Conservation (phyloP, 23 tunicate species). For the Botrylloides violaceus region DNA sequence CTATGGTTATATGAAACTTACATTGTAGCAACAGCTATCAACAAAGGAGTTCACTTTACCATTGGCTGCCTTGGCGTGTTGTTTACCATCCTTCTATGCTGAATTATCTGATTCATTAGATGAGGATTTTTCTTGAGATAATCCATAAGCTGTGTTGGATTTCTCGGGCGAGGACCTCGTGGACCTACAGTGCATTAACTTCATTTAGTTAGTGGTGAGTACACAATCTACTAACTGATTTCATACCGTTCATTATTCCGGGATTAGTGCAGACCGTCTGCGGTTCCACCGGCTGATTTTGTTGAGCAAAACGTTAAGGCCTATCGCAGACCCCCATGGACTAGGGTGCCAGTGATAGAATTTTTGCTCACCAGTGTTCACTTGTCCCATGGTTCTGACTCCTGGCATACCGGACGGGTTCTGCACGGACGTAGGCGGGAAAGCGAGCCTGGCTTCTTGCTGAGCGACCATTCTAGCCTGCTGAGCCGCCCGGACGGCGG, state of each 20-base stretch:
- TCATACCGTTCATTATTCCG: no score
- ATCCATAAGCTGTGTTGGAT: conserved; percentile 16
- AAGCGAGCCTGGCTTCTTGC: no score
- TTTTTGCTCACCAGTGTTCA: conserved; percentile 6
- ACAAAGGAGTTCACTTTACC: neutral
- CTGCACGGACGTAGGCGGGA: no score
- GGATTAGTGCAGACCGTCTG: conserved; percentile 4
- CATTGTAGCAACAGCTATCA: no score
- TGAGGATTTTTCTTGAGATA: conserved; percentile 48
- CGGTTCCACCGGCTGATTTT: conserved; percentile 3
- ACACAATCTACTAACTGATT: neutral
- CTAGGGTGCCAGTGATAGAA: neutral
- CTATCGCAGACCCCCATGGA: no score
- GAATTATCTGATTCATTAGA: conserved; percentile 23
- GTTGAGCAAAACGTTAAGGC: neutral
- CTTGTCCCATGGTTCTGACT: neutral
- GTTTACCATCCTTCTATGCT: conserved; percentile 8
- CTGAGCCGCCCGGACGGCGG: conserved; percentile 72
- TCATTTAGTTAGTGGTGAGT: neutral
- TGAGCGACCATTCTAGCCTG: conserved; percentile 66
- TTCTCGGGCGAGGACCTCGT: conserved; percentile 10
- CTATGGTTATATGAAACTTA: no score
- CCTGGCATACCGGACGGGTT: conserved; percentile 17
- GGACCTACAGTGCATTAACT: neutral
- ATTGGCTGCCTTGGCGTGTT: neutral